Percentiles rank a stretch among this genome's conserved stretches.
Evolutionary conservation across 2,113 vertebrate genomes (phyloP).

Genomic region (Gallinago paraguaiae): DNA sequence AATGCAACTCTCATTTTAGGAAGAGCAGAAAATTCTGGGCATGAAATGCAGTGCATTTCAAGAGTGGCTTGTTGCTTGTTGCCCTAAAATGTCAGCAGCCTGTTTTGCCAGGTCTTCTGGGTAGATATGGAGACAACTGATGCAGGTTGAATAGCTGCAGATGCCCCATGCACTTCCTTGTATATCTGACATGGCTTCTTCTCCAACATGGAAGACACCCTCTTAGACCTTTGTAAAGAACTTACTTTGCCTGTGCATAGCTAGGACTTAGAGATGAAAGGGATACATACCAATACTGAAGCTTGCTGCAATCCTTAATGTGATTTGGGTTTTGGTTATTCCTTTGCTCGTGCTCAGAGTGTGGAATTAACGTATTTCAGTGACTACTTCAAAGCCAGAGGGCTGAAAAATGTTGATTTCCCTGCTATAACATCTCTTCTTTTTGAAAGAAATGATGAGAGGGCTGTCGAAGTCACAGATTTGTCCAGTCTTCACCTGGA

Average conservation of each 20-base stretch:
- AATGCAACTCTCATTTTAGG: constrained; percentile 5
- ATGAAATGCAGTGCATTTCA: not conserved
- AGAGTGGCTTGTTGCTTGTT: not conserved
- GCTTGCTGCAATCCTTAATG: not conserved
- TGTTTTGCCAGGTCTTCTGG: not conserved
- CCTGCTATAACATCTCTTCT: not conserved
- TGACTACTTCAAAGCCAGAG: not conserved
- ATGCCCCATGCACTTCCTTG: not conserved
- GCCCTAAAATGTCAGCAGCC: not conserved
- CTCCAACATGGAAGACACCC: not conserved
- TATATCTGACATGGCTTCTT: not conserved
- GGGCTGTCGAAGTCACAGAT: not conserved
- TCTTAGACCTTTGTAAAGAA: not conserved
- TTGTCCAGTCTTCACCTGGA: not conserved
- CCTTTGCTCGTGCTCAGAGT: not conserved
- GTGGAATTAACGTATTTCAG: not conserved
- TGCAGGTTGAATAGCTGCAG: not conserved
- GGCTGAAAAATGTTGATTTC: not conserved
- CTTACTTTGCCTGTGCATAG: not conserved
- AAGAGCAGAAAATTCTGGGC: not conserved
- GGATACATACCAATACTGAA: not conserved
- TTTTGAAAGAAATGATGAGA: not conserved
- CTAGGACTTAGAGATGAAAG: not conserved
- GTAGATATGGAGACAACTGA: not conserved
- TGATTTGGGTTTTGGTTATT: not conserved